Evolutionary conservation across 2,113 vertebrate genomes (phyloP).

Genomic region (Rhinolophus ferrumequinum): DNA sequence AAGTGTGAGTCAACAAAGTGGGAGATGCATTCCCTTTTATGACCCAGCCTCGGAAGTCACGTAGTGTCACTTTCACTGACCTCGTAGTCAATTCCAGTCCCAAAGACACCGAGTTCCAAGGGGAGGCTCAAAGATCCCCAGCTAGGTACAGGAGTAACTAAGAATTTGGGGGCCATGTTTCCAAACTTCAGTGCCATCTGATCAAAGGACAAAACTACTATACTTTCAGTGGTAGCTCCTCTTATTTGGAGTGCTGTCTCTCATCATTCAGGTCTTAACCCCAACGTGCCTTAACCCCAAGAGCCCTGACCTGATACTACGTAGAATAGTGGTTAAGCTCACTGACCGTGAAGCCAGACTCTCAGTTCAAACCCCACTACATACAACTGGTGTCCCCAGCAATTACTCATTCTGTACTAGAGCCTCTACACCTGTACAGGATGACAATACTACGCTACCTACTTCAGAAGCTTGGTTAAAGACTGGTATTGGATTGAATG

Average conservation of each 20-base stretch:
- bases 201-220: not conserved
- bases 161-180: not conserved
- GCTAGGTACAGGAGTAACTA: not conserved
- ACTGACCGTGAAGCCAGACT: not conserved
- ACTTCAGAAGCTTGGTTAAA: not conserved
- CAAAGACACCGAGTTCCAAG: not conserved
- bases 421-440: not conserved
- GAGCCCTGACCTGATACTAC: not conserved
- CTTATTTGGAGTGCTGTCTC: not conserved
- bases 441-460: not conserved
- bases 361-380: not conserved
- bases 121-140: not conserved
- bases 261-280: not conserved
- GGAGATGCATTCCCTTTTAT: not conserved
- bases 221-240: not conserved
- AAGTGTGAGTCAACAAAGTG: not conserved
- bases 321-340: not conserved
- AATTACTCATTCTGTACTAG: not conserved
- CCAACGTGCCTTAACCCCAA: not conserved
- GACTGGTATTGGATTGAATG: not conserved
- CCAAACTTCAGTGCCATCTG: not conserved
- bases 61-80: not conserved
- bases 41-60: not conserved
- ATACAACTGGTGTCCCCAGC: not conserved
- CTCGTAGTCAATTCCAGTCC: not conserved